Evolutionary conservation across 2,888 invertebrate genomes (phyloP), one percentile per base, ranked within the genome.

Genomic region (Amiota communis): DNA sequence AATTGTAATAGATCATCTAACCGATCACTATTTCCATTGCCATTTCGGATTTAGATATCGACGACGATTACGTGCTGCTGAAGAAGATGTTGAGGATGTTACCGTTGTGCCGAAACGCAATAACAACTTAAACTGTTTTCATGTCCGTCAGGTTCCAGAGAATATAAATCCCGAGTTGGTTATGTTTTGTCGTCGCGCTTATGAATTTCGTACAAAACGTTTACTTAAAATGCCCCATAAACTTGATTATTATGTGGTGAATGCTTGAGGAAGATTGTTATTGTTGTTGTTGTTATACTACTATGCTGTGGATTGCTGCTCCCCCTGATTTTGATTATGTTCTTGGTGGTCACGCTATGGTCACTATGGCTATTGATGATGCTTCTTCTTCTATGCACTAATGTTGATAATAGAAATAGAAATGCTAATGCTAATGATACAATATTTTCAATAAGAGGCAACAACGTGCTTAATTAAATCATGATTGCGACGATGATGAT

Each of bases 101-200:
- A 92, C 93, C 47, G 93, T 95, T 86, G 96, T 97, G 81, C 96
- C 97, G 64, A 90, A 91, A 76, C 89, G 92, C 81, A 89, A 91
- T 80, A 79, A 76, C 68, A 83, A 72, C 6, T 92, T 93, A 63
- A 92, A 93, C 75, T 91, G 92, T 83, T 92, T 92, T 76, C 90
- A 90, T 87, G 85, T 86, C 70, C 87, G 88, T 53, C 83, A 85
- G 56, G 94, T 90, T 88, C 94, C 90, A 90, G 93, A 90, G 90
- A 93, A 80, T 74, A 93, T 94, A 69, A 93, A 94, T 72, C 92
- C 94, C 10, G 98, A 98, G 85, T 93, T 97, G 89, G 96, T 98
- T 61, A 96, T 98, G 89, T 96, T 98, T 91, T 98, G 98, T 90
- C 94, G 97, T 68, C 94, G 96, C 83, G 95, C 98, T 75, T 98